Conservation (phyloP, 2,113 vertebrate genomes). For the Spermophilus dauricus region DNA sequence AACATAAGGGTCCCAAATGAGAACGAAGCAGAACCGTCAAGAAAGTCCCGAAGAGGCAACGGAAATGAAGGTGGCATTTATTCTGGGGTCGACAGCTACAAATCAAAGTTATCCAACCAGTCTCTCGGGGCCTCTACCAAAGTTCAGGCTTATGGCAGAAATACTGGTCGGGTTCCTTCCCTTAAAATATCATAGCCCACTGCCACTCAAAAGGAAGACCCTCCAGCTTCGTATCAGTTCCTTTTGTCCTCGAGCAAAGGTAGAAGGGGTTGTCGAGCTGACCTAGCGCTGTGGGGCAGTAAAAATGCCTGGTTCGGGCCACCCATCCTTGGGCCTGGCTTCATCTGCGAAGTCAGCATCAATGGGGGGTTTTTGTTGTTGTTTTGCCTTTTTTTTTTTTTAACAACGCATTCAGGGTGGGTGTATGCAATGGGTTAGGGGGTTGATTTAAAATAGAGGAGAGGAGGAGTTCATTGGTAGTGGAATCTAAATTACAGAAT, state of each 20-base stretch:
- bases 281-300: constrained; percentile 50
- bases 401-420: constrained; percentile 67
- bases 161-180: constrained; percentile 14
- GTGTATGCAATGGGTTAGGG: constrained; percentile 41
- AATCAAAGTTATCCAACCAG: constrained; percentile 64
- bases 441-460: not conserved
- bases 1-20: constrained; percentile 16
- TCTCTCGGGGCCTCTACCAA: constrained; percentile 41
- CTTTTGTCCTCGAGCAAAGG: constrained; percentile 53
- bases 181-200: constrained; percentile 21
- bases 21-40: constrained; percentile 68
- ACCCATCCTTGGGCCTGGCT: constrained; percentile 76
- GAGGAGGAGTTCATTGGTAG: constrained; percentile 51
- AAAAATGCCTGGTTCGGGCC: constrained; percentile 65
- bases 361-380: not conserved
- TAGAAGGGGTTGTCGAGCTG: constrained; percentile 16
- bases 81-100: constrained; percentile 41
- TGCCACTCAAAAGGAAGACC: constrained; percentile 26
- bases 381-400: constrained; percentile 57
- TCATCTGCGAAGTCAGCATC: constrained; percentile 76
- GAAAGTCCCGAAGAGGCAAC: constrained; percentile 31
- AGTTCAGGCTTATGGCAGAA: constrained; percentile 67
- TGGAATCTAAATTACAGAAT: constrained; percentile 51
- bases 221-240: constrained; percentile 50
- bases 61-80: constrained; percentile 67